Conservation (phyloP, 2,113 vertebrate species). For the Cynocephalus volans region DNA sequence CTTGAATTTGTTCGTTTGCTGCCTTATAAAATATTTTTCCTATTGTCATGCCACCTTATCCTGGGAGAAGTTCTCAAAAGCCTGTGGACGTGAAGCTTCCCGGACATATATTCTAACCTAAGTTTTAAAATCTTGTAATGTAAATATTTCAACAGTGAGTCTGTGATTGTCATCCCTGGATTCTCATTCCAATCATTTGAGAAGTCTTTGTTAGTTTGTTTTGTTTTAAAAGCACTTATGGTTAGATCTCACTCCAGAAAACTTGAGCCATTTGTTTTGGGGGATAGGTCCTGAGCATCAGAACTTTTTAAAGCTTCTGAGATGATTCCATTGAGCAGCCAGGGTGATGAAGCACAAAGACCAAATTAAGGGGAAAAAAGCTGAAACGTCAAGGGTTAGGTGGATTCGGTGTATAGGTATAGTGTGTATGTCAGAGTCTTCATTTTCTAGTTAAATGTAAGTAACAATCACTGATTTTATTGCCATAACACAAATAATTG, state of each 20-base stretch:
- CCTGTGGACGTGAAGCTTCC: neutral
- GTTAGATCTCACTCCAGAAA: neutral
- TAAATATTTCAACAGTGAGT: neutral
- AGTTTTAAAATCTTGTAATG: neutral
- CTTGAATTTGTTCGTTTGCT: neutral
- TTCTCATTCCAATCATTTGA: rapidly evolving
- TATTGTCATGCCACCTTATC: neutral
- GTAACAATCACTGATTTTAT: neutral
- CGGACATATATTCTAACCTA: neutral
- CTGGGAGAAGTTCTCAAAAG: rapidly evolving
- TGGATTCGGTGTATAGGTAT: rapidly evolving
- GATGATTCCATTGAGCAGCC: neutral
- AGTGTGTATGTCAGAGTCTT: rapidly evolving
- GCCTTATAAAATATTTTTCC: neutral
- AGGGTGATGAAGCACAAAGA: rapidly evolving
- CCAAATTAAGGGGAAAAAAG: no score
- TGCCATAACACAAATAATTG: neutral
- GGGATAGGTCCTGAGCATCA: neutral
- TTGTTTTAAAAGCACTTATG: neutral
- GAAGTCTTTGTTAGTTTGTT: neutral
- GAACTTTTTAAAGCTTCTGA: neutral
- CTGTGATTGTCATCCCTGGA: rapidly evolving
- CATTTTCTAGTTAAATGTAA: neutral
- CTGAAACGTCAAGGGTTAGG: neutral
- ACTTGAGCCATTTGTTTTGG: rapidly evolving